Conservation (phyloP, 2,113 vertebrate genomes). For the Petaurus breviceps region DNA sequence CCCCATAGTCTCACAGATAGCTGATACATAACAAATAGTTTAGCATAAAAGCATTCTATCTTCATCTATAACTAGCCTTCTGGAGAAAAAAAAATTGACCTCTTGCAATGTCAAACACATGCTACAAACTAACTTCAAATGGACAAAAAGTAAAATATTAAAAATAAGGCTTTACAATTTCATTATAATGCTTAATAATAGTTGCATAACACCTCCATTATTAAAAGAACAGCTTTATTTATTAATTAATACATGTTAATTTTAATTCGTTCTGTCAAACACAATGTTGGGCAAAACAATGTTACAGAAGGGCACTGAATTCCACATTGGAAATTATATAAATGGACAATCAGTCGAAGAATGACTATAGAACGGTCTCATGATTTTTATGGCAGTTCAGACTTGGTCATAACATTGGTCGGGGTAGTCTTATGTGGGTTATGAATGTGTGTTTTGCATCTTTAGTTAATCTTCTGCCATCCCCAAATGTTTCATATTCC, state of each 20-base stretch:
- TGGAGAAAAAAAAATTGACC: slow-evolving; percentile 51
- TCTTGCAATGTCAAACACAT: slow-evolving; percentile 55
- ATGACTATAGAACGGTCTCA: not conserved
- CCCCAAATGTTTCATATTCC: slow-evolving; percentile 8
- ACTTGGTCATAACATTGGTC: not conserved
- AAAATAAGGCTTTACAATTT: not conserved
- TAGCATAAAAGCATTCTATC: slow-evolving; percentile 25
- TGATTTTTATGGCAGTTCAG: not conserved
- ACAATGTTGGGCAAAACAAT: not conserved
- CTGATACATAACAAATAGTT: slow-evolving; percentile 9
- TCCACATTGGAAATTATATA: not conserved
- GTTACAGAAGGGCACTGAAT: not conserved
- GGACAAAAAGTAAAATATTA: not conserved
- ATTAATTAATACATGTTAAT: not conserved
- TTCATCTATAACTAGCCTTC: slow-evolving; percentile 47
- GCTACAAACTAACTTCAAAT: slow-evolving; percentile 22
- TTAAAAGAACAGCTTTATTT: not conserved
- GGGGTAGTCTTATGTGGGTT: not conserved
- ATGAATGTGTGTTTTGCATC: not conserved
- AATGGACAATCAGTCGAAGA: not conserved
- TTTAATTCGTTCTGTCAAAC: not conserved
- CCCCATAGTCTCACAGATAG: slow-evolving; percentile 27
- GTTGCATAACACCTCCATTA: not conserved
- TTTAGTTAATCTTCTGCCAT: not conserved
- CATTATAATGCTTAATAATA: not conserved